A percentile compares a stretch with the other conserved stretches of the same genome.
Evolutionary conservation across 35 echinoderm and acorn worm species (phyloP).

Genomic region (Acanthaster planci): DNA sequence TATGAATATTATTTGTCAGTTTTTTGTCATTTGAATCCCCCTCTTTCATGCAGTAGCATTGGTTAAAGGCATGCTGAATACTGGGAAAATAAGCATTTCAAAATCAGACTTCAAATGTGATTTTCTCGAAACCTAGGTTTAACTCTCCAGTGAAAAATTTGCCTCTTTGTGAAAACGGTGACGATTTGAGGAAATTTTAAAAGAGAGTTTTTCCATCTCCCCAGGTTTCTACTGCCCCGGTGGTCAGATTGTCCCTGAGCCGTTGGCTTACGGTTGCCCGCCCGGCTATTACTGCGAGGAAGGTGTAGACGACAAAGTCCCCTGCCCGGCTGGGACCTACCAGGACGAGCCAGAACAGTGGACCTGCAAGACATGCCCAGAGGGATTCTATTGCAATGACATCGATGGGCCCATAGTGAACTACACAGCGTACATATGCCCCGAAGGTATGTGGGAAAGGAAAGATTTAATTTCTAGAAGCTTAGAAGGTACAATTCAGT

Average conservation of each 20-base stretch:
- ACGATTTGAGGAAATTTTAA: too few species aligned
- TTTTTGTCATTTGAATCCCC: too few species aligned
- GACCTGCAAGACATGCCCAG: conserved; percentile 82
- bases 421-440: conserved; percentile 82
- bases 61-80: too few species aligned
- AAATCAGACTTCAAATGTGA: too few species aligned
- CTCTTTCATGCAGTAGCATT: too few species aligned
- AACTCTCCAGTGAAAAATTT: too few species aligned
- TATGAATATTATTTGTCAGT: too few species aligned
- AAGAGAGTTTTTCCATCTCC: conserved; percentile 1
- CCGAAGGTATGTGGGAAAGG: conserved; percentile 63
- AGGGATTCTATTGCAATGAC: conserved; percentile 96
- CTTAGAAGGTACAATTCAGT: too few species aligned
- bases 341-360: conserved; percentile 84
- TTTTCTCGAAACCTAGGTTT: too few species aligned
- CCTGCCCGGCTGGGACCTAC: conserved; percentile 78
- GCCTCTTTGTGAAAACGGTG: too few species aligned
- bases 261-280: conserved; percentile 81
- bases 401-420: conserved; percentile 83
- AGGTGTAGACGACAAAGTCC: conserved; percentile 53
- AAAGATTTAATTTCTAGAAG: too few species aligned
- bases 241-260: conserved; percentile 69
- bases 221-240: conserved; percentile 94
- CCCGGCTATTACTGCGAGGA: conserved; percentile 88
- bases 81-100: too few species aligned